Evolutionary conservation across 2,888 invertebrate species (phyloP).

Genomic region (Liopterus haemorrhoidalis): DNA sequence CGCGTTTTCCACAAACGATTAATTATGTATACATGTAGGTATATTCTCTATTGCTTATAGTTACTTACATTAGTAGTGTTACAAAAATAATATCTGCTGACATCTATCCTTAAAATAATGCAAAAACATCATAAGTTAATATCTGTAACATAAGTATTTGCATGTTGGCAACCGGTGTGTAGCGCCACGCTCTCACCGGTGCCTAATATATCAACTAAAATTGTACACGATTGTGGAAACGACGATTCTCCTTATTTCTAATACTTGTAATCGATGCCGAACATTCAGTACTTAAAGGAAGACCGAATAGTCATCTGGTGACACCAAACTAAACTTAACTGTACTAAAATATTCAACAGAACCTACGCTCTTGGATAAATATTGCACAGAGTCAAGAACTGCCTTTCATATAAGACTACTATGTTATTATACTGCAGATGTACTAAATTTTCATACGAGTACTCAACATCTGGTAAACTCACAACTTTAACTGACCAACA

Average conservation of each 20-base stretch:
- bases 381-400: too few species aligned
- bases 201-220: too few species aligned
- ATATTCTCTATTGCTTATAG: constrained; percentile 1
- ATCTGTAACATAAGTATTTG: background rate
- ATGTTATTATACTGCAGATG: too few species aligned
- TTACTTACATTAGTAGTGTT: background rate
- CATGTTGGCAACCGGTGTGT: constrained; percentile 4
- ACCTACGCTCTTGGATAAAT: background rate
- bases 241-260: constrained; percentile 8
- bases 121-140: background rate
- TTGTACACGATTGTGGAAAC: constrained; percentile 11
- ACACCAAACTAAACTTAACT: constrained; percentile 45
- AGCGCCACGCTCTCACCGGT: too few species aligned
- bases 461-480: too few species aligned
- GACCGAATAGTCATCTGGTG: constrained; percentile 47
- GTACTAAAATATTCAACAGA: constrained; percentile 2
- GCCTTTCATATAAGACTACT: too few species aligned
- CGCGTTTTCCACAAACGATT: background rate
- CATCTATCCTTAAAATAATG: background rate
- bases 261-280: constrained; percentile 43
- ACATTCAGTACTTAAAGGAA: constrained; percentile 43
- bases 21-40: constrained; percentile 1
- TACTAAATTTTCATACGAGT: too few species aligned
- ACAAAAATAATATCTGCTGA: background rate
- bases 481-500: too few species aligned